Evolutionary conservation across 1,140 invertebrate species (phyloP), one percentile per base, ranked within the genome.

Genomic region (Acromyrmex heyeri): DNA sequence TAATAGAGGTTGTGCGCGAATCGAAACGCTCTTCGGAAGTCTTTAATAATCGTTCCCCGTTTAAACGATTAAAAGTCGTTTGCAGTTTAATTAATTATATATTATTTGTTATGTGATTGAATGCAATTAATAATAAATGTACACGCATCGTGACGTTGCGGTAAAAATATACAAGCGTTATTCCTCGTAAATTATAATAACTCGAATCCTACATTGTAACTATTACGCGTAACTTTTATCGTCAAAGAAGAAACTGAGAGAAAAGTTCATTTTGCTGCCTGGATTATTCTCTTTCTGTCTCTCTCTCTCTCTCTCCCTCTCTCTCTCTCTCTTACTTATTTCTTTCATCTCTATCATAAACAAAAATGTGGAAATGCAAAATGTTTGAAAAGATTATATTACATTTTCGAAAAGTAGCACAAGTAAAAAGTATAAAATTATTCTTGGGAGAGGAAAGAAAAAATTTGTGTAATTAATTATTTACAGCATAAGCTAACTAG

Each of bases 21-120:
- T 72, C 79, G 24, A 75, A 73, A 48, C n/a, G 53, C 38, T 62
- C 69, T 48, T 75, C 55, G 38, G 44, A 34, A 30, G 21, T n/a
- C 69, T 83, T 83, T 75, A 50, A 81, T 73, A 83, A 83, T 83
- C 79, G 79, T 61, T 83, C 69, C 38, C 53, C 67, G 67, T 73
- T 73, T 61, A 59, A 61, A 61, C 55, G 69, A 64, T 61, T 73
- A 34, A 48, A 83, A 44, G 69, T 73, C 14, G 38, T 44, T 70
- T 24, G 38, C 30, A 59, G 34, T 61, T 70, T 38, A 24, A 79
- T 79, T 21, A 55, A 81, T 44, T 18, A 57, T 24, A 50, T 48
- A 24, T 70, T 57, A 81, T 44, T 38, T 81, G 21, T 81, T 44
- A 14, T 34, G 14, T 30, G 53, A 55, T 70, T 53, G 30, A 2